Evolutionary conservation across 2,888 invertebrate genomes (phyloP).

Genomic region (Oscheius onirici): DNA sequence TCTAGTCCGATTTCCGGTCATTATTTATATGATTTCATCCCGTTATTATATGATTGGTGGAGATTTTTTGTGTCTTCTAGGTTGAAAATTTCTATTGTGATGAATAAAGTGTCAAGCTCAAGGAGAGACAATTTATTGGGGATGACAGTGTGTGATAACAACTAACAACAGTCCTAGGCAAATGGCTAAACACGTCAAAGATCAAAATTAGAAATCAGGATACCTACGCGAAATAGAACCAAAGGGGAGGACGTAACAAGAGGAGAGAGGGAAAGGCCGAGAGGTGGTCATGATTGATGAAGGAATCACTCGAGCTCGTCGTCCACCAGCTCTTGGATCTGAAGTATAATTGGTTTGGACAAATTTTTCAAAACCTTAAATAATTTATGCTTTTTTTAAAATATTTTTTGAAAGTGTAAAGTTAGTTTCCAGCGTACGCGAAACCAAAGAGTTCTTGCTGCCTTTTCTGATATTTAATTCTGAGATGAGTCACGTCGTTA

Average conservation of each 20-base stretch:
- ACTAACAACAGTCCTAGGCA: constrained; percentile 26
- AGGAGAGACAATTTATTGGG: constrained; percentile 13
- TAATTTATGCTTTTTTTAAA: too few relatives aligned
- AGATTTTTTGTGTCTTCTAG: constrained; percentile 17
- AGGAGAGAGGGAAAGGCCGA: neutral
- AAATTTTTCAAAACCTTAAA: too few relatives aligned
- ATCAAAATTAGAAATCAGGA: constrained; percentile 15
- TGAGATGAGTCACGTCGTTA: too few relatives aligned
- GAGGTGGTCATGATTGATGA: neutral
- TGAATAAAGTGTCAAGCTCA: constrained; percentile 29
- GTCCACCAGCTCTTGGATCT: constrained; percentile 27
- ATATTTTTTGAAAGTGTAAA: too few relatives aligned
- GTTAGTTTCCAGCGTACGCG: too few relatives aligned
- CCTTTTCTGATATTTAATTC: too few relatives aligned
- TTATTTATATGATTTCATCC: constrained; percentile 23
- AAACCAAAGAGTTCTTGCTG: too few relatives aligned
- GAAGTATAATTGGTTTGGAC: neutral
- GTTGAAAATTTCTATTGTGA: constrained; percentile 32
- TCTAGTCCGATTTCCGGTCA: constrained; percentile 21
- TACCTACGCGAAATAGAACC: constrained; percentile 21
- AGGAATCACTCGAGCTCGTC: constrained; percentile 22
- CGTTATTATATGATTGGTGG: neutral
- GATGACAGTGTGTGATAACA: constrained; percentile 4
- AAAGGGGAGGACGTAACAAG: neutral
- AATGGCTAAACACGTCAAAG: constrained; percentile 12